phyloP scores from a whole-genome alignment of 2,113 vertebrate genomes.

The Gnathonemus echidnorhynchus region DNA sequence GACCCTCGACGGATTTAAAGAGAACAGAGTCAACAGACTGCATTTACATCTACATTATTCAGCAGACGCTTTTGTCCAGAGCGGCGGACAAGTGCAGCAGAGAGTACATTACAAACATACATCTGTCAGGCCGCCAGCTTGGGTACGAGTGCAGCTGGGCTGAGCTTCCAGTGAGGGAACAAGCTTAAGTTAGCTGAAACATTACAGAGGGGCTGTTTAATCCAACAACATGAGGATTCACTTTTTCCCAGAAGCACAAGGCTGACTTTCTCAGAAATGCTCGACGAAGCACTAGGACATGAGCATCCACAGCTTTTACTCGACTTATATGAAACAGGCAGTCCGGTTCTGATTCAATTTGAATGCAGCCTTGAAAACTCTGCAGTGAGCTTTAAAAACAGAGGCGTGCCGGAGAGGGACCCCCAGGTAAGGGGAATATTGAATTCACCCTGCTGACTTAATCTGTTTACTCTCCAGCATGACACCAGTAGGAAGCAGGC shows the following conservation, averaged over 20 bases:
- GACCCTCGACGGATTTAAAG: neutral
- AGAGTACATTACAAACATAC: neutral
- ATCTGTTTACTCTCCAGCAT: constrained; percentile 55
- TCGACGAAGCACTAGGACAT: neutral
- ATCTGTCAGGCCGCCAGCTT: neutral
- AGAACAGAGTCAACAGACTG: neutral
- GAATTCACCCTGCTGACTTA: constrained; percentile 61
- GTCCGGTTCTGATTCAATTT: constrained; percentile 55
- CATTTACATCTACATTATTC: neutral
- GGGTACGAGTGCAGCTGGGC: neutral
- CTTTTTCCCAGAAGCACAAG: neutral
- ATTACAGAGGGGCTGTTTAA: neutral
- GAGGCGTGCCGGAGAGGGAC: constrained; percentile 45
- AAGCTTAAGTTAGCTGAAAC: neutral
- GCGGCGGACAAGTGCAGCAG: neutral
- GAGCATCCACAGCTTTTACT: constrained; percentile 30
- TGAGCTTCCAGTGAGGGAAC: neutral
- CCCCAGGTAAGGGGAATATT: constrained; percentile 59
- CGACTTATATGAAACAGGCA: constrained; percentile 44
- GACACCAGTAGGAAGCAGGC: constrained; percentile 40
- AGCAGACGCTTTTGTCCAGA: neutral
- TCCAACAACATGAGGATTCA: neutral
- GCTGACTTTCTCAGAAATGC: neutral
- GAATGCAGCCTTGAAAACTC: constrained; percentile 50
- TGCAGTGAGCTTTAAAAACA: constrained; percentile 62